phyloP scores from a whole-genome alignment of 2,888 invertebrate species.

The Leuctra nigra region DNA sequence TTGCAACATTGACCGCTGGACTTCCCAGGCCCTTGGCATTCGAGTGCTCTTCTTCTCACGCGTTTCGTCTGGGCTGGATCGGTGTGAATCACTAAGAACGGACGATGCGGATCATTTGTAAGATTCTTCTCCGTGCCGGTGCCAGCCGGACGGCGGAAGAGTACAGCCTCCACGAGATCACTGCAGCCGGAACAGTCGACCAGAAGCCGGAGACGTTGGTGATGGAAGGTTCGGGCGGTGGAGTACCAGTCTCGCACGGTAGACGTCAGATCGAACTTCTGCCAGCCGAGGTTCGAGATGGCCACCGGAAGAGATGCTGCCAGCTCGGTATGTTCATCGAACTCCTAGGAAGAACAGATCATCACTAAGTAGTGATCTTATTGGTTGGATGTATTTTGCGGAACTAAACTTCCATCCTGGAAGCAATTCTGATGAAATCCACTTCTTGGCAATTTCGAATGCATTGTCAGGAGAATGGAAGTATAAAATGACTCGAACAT shows the following conservation, averaged over 20 bases:
- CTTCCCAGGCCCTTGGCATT: conserved; percentile 64
- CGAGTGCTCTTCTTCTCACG: conserved; percentile 74
- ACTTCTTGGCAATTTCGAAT: too few relatives aligned
- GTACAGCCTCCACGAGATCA: conserved; percentile 58
- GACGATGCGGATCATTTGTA: conserved; percentile 57
- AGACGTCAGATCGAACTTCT: conserved; percentile 74
- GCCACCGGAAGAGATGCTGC: conserved; percentile 50
- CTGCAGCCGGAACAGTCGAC: conserved; percentile 82
- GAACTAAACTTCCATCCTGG: too few relatives aligned
- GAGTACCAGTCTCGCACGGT: conserved; percentile 70
- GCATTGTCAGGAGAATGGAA: too few relatives aligned
- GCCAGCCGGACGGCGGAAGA: conserved; percentile 35
- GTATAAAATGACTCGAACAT: too few relatives aligned
- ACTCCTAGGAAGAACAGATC: conserved; percentile 41
- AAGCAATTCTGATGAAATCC: too few relatives aligned
- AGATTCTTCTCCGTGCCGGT: conserved; percentile 23
- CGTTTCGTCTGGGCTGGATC: conserved; percentile 60
- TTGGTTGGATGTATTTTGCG: too few relatives aligned
- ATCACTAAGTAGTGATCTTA: conserved; percentile 8
- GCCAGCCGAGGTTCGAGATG: conserved; percentile 70
- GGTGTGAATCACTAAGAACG: conserved; percentile 76
- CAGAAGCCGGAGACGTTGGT: conserved; percentile 63
- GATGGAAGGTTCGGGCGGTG: conserved; percentile 35
- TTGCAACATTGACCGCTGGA: conserved; percentile 85
- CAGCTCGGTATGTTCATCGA: conserved; percentile 52